These are phyloP conservation scores for Paramormyrops kingsleyae DNA, from an alignment of 2,113 vertebrate genomes.

Conservation along the genomic window DNA sequence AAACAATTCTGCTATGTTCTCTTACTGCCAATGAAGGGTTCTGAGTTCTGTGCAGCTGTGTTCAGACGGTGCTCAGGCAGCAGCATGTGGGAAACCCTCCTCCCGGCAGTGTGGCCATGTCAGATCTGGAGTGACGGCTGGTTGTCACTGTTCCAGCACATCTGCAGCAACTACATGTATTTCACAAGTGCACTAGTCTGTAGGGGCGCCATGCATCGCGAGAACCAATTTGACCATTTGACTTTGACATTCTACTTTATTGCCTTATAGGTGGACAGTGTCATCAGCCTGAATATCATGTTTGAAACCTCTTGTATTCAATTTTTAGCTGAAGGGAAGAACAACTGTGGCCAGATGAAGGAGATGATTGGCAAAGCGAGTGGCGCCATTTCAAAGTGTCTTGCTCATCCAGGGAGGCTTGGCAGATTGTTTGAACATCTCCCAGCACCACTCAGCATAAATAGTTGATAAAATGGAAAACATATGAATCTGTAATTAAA, in stretches of 20 bases:
- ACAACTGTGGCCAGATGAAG: background rate
- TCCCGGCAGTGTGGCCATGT: background rate
- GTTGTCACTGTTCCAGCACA: background rate
- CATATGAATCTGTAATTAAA: conserved; percentile 54
- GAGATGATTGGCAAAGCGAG: background rate
- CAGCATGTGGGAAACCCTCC: background rate
- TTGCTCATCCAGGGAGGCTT: conserved; percentile 36
- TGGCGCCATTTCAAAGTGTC: background rate
- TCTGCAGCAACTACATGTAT: background rate
- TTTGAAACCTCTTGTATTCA: background rate
- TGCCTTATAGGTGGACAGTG: background rate
- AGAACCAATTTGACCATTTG: background rate
- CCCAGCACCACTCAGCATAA: conserved; percentile 56
- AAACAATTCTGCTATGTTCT: no score
- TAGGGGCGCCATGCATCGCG: background rate
- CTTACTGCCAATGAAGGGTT: no score
- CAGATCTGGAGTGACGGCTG: background rate
- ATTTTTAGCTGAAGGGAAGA: background rate
- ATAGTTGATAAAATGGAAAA: conserved; percentile 55
- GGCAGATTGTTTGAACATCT: conserved; percentile 48
- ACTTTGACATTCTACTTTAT: background rate
- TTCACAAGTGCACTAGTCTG: background rate
- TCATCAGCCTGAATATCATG: background rate
- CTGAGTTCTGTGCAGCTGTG: background rate
- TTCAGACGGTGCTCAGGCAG: background rate